phyloP scores from a whole-genome alignment of 2,797 vertebrate species.

The Kryptopterus vitreolus region DNA sequence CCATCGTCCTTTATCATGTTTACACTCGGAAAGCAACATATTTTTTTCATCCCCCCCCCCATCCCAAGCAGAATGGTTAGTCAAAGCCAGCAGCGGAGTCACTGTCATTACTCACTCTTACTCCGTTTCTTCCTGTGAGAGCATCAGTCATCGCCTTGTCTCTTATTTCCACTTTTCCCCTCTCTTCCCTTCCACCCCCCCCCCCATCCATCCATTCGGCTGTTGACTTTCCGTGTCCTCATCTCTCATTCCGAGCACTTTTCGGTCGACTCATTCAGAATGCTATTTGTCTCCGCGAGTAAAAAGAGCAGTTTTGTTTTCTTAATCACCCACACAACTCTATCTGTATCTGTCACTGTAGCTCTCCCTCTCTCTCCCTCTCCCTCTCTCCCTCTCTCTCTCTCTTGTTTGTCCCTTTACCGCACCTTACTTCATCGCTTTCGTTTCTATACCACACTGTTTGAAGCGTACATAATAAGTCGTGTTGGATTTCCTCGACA shows the following conservation, averaged over 20 bases:
- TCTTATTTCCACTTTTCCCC: conserved; percentile 27
- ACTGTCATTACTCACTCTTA: conserved; percentile 30
- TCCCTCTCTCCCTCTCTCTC: not conserved
- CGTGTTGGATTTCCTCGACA: not conserved
- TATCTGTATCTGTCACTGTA: conserved; percentile 30
- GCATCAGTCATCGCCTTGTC: conserved; percentile 26
- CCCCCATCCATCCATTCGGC: conserved; percentile 13
- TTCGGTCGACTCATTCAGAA: conserved; percentile 32
- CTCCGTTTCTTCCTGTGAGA: conserved; percentile 20
- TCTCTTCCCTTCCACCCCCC: not conserved
- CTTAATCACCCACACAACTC: conserved; percentile 43
- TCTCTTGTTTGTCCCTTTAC: conserved; percentile 34
- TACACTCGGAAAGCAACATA: conserved; percentile 1
- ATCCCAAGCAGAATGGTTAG: conserved; percentile 21
- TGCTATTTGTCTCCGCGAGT: conserved; percentile 3
- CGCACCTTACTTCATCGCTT: conserved; percentile 10
- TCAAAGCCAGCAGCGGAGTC: conserved; percentile 26
- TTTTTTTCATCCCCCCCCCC: too few relatives aligned
- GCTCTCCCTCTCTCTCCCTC: not conserved
- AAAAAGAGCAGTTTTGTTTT: conserved; percentile 36
- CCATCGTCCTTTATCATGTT: conserved; percentile 16
- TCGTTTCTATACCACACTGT: not conserved
- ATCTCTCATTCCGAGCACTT: conserved; percentile 27
- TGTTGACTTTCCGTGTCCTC: conserved; percentile 20
- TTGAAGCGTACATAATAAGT: conserved; percentile 3